Conservation (phyloP, 2,113 vertebrate genomes). For the Rynchops niger region DNA sequence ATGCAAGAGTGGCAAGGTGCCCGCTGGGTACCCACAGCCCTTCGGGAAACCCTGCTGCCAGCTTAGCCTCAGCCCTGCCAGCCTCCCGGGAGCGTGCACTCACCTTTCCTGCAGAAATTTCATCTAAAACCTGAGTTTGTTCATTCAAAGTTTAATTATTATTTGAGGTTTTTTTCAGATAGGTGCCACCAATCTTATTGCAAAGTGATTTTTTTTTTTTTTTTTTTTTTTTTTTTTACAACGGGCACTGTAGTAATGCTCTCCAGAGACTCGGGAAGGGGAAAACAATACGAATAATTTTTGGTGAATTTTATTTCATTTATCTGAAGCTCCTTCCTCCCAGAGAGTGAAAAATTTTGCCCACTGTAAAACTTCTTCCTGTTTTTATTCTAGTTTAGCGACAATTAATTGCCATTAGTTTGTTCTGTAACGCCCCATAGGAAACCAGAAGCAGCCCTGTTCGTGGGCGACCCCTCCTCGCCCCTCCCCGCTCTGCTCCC, state of each 20-base stretch:
- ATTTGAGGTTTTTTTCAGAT: background rate
- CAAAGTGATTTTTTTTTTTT: background rate
- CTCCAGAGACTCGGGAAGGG: background rate
- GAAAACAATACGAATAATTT: accelerated
- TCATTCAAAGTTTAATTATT: background rate
- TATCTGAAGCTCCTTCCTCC: background rate
- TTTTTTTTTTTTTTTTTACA: background rate
- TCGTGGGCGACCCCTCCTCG: background rate
- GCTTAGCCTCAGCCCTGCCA: background rate
- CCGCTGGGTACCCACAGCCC: accelerated
- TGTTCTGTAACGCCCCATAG: accelerated
- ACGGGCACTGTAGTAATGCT: background rate
- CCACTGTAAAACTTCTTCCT: background rate
- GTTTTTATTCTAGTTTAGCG: background rate
- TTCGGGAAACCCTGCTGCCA: background rate
- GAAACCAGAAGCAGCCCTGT: background rate
- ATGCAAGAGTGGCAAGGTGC: background rate
- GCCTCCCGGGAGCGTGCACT: background rate
- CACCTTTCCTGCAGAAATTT: background rate
- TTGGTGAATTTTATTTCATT: background rate
- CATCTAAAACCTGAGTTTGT: background rate
- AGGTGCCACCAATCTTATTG: background rate
- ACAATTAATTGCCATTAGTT: too few species aligned
- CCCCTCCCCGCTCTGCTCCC: background rate
- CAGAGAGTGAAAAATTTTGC: background rate